These are phyloP conservation scores for Baronia brevicornis DNA, from an alignment of 2,888 invertebrate species.

Conservation along the genomic window DNA sequence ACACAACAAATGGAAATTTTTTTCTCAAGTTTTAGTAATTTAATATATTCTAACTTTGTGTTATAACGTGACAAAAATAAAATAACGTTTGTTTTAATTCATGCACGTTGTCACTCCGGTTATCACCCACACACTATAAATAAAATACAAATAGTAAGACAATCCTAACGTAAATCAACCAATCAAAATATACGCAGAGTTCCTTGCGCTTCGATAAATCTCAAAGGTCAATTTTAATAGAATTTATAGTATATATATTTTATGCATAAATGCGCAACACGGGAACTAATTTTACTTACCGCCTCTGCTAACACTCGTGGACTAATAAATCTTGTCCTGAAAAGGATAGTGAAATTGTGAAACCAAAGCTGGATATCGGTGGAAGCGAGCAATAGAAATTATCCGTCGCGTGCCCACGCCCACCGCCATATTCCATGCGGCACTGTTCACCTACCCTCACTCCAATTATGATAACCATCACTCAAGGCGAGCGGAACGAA, in stretches of 20 bases:
- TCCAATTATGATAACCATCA: slow-evolving; percentile 75
- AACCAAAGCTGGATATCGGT: slow-evolving; percentile 5
- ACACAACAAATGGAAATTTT: too few species aligned
- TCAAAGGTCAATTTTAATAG: too few species aligned
- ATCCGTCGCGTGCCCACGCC: slow-evolving; percentile 52
- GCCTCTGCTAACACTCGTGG: not conserved
- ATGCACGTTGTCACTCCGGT: too few species aligned
- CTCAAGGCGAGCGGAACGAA: slow-evolving; percentile 75
- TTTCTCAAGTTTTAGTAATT: too few species aligned
- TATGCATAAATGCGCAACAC: not conserved
- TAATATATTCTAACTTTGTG: too few species aligned
- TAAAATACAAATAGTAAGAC: too few species aligned
- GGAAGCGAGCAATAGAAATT: slow-evolving; percentile 18
- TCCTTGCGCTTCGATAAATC: too few species aligned
- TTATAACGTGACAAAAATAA: too few species aligned
- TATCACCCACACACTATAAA: too few species aligned
- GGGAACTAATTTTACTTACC: not conserved
- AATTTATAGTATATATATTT: not conserved
- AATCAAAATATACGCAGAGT: too few species aligned
- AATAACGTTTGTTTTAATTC: too few species aligned
- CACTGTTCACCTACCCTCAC: slow-evolving; percentile 64
- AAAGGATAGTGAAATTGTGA: slow-evolving; percentile 4
- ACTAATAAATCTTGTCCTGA: slow-evolving; percentile 3
- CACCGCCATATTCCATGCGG: slow-evolving; percentile 50
- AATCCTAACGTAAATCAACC: too few species aligned